phyloP scores from a whole-genome alignment of 2,113 vertebrate genomes.

The Aspidoscelis tigris region DNA sequence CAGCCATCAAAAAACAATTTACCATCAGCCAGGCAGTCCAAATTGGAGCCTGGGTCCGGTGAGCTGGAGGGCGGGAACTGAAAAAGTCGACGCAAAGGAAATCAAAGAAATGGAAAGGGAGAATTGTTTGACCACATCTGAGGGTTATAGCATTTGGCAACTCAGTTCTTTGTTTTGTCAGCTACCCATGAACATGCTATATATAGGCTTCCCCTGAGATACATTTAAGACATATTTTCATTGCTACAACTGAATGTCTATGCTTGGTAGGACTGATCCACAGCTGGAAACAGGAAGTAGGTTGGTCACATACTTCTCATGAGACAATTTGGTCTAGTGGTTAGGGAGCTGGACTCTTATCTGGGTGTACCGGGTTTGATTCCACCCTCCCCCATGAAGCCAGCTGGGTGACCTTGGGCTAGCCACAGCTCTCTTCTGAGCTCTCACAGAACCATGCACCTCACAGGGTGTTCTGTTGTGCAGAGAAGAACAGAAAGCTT shows the following conservation, averaged over 20 bases:
- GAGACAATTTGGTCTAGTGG: too few relatives aligned
- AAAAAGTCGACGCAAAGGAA: background rate
- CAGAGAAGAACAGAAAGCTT: too few relatives aligned
- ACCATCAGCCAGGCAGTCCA: slow-evolving; percentile 56
- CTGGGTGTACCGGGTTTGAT: too few relatives aligned
- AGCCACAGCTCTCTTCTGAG: too few relatives aligned
- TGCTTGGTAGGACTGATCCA: background rate
- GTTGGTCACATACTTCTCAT: too few relatives aligned
- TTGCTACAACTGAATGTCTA: background rate
- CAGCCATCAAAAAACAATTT: slow-evolving; percentile 76
- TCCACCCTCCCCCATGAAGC: too few relatives aligned
- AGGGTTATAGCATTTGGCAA: background rate
- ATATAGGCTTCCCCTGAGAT: background rate
- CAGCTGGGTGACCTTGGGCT: too few relatives aligned
- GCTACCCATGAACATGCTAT: background rate
- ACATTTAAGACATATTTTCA: background rate
- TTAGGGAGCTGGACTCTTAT: too few relatives aligned
- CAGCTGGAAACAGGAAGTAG: background rate
- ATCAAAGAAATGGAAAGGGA: background rate
- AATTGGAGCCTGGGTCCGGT: fast-evolving
- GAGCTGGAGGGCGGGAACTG: fast-evolving
- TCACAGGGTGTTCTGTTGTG: too few relatives aligned
- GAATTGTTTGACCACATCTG: background rate
- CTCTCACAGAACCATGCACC: too few relatives aligned
- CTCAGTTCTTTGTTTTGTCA: background rate